Percentiles rank a stretch among this genome's conserved stretches.
These are phyloP conservation scores for Periophthalmus modestus DNA, from an alignment of 2,113 vertebrate genomes.

Conservation along the genomic window DNA sequence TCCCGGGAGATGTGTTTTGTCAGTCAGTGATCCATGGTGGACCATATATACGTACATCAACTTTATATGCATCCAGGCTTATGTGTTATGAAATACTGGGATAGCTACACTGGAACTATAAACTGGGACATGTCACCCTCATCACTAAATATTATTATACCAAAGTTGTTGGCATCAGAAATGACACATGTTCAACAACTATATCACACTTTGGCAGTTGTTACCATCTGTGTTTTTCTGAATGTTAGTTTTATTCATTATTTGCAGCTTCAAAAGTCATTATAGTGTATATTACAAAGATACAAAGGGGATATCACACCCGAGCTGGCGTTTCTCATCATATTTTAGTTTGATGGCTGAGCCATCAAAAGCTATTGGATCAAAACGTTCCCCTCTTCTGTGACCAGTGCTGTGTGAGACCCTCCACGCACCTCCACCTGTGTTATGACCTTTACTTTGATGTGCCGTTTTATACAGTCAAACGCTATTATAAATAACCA, in stretches of 20 bases:
- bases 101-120: neutral
- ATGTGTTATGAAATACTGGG: neutral
- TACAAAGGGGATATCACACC: constrained; percentile 4
- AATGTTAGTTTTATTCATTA: neutral
- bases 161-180: constrained; percentile 10
- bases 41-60: neutral
- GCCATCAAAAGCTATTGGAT: constrained; percentile 66
- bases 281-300: neutral
- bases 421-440: constrained; percentile 55
- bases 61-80: constrained; percentile 3
- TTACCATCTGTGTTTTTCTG: neutral
- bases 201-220: constrained; percentile 11
- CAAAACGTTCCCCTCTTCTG: constrained; percentile 56
- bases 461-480: constrained; percentile 64
- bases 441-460: constrained; percentile 78
- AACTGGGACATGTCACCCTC: neutral
- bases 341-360: constrained; percentile 38
- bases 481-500: constrained; percentile 74
- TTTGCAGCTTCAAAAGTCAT: neutral
- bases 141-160: constrained; percentile 16
- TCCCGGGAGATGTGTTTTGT: constrained; percentile 14
- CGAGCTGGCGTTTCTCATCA: neutral
- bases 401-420: constrained; percentile 47
- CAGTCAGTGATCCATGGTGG: constrained; percentile 14
- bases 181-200: constrained; percentile 19